Base-by-base conservation (phyloP, 1,140 invertebrate genomes). In the Ruditapes philippinarum region DNA sequence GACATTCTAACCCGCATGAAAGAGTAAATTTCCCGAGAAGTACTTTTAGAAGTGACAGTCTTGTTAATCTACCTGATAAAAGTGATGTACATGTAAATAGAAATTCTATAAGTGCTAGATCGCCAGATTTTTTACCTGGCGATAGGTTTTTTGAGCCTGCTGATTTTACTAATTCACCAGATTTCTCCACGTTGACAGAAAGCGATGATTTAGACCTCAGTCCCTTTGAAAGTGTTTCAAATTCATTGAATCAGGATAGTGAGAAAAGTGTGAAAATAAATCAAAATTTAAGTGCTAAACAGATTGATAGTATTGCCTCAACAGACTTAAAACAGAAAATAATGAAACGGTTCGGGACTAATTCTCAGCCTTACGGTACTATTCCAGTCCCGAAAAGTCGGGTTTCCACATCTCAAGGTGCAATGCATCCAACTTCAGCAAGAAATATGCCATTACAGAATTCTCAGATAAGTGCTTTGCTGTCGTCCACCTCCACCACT, bases 111-210 rank as follows among this genome's bases (percentile, higher is more conserved):
- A 49, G 42, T 81, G 31, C 11, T 19, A 65, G 80, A 60, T 68
- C 60, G 4, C 51, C 65, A n/a, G 49, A 86, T 38, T 78, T 78
- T 49, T 17, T 62, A 25, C 38, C 7, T 25, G 38, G 54, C 31
- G 84, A 51, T 31, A 76, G 74, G 31, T 51, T 88, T 31, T 79
- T 68, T 70, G 73, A 88, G 12, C 14, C 74, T 14, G 11, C 74
- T 25, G 85, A 88, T 45, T 88, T 88, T 25, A 62, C 74, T 12
- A 79, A 80, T 25, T 88, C 85, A 3, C 85, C 85, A 25, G 85
- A 88, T 54, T 88, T 88, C 36, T 88, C 85, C 1, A 76, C 76
- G 11, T 60, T 88, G 19, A 88, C 85, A 38, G 85, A 80, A 45
- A 54, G 57, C 51, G 74, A 45, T 65, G 62, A 62, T 51, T 9